Base-by-base conservation (phyloP, 2,113 vertebrate species). In the Collichthys lucidus region DNA sequence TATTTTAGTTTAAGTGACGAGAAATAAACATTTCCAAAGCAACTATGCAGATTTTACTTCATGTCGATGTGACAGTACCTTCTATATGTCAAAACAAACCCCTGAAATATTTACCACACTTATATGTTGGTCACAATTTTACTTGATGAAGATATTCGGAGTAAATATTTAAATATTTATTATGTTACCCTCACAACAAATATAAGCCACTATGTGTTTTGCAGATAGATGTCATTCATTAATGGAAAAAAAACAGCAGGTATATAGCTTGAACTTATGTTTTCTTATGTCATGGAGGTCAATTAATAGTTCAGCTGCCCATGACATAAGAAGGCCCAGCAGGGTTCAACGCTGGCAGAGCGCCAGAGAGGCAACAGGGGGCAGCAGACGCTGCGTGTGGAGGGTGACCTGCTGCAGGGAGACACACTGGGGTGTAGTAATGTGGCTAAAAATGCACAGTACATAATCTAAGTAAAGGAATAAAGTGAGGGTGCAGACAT, bases 351-450 rank as follows among this genome's bases (percentile, higher is more conserved):
- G 7, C 4, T 42, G 68, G 56, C 42, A 17, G 19, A 71, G 70
- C 61, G 44, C 76, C 72, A 78, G 66, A 57, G 40, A 26, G 22
- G 69, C 74, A 74, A 60, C 74, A 75, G 82, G 31, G 61, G 65
- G 68, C 75, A 77, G 76, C 72, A 89, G 75, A 73, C 50, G 24
- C 67, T 55, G 49, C 66, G 50, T 75, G 40, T 59, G 22, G 40
- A 19, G 57, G 29, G 22, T 16, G 60, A 50, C 55, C 65, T 60
- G 50, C 62, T 62, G 77, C 50, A 53, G 77, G 20, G 52, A 40
- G 47, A 49, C 35, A 71, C n/a, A 40, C 26, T 53, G 14, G 0
- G 6, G 7, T 63, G 40, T 16, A 31, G 49, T 61, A 15, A 64
- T n/a, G 14, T n/a, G 20, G n/a, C 22, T n/a, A 12, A 67, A 64